Conservation (phyloP, 2,113 vertebrate genomes). For the Centropus bengalensis region DNA sequence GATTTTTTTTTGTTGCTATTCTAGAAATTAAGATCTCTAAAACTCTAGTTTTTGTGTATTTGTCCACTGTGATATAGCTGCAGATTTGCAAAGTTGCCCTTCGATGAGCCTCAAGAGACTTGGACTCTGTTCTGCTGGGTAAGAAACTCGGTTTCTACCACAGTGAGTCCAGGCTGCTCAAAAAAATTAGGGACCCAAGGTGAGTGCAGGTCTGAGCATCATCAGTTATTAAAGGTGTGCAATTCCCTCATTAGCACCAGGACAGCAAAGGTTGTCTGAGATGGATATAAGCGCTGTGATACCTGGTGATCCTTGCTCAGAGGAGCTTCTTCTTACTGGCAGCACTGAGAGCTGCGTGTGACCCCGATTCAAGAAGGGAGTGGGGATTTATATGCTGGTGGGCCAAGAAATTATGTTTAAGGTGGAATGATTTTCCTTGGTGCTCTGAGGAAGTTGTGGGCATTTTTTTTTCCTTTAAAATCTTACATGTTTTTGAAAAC, state of each 20-base stretch:
- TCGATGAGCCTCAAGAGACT: not conserved
- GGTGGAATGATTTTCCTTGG: not conserved
- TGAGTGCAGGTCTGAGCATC: not conserved
- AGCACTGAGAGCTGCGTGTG: not conserved
- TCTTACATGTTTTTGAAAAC: not conserved
- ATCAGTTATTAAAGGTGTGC: not conserved
- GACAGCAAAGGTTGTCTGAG: not conserved
- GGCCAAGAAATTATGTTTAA: not conserved
- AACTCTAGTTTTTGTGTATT: not conserved
- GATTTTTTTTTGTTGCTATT: not conserved
- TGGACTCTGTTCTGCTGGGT: not conserved
- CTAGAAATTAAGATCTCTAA: not conserved
- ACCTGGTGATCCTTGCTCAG: not conserved
- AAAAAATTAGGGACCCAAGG: not conserved
- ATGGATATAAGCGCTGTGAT: not conserved
- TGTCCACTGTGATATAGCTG: not conserved
- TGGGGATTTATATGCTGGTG: accelerated
- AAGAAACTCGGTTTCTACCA: not conserved
- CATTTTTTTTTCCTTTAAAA: not conserved
- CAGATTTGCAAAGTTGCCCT: not conserved
- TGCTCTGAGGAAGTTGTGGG: not conserved
- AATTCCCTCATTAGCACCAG: not conserved
- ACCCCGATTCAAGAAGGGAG: not conserved
- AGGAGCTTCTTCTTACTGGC: not conserved
- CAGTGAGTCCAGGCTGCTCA: not conserved